Base-by-base conservation (phyloP, 2,797 vertebrate genomes). In the Aselliscus stoliczkanus region DNA sequence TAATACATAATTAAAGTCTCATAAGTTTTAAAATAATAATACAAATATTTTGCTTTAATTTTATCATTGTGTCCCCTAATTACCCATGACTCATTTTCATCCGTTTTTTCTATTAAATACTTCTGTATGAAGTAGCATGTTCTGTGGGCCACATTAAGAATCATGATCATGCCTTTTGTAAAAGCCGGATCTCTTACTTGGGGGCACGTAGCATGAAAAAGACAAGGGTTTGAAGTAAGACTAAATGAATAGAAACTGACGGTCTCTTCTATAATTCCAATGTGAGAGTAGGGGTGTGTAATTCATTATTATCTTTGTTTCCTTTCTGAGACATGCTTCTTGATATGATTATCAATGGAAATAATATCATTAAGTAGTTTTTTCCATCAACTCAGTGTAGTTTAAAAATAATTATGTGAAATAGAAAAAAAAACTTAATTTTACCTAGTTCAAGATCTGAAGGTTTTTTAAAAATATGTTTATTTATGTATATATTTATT, bases 121-220 rank as follows among this genome's bases (percentile, higher is more conserved):
- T 81, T 93, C 76, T 67, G 29, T 82, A 27, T 69, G 25, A 83
- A 67, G 20, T 80, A 92, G 44, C 31, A 88, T 79, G 10, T 70
- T 87, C 95, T 86, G 9, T 86, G 44, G 69, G 29, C 18, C 52
- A 93, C 95, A 92, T 96, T 97, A 92, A 95, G 89, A 97, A 95
- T 95, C 90, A 58, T 47, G 64, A 76, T 52, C 72, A 52, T 75
- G 20, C 37, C 75, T 94, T 93, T 80, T 81, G 69, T 81, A 62
- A 89, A 90, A 82, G 13, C 4, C 34, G n/a, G 12, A 52, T 90
- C 39, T 88, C 54, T 90, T 62, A 34, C 50, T 58, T 84, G 85
- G 42, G 83, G 29, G n/a, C 27, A 95, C 37, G 62, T 15, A 65
- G 56, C 47, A 64, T 52, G 81, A 58, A 93, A 67, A 6, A 47